Percentiles rank a stretch among this genome's conserved stretches.
Evolutionary conservation across 2,797 vertebrate species (phyloP).

Genomic region (Neoniphon sammara): DNA sequence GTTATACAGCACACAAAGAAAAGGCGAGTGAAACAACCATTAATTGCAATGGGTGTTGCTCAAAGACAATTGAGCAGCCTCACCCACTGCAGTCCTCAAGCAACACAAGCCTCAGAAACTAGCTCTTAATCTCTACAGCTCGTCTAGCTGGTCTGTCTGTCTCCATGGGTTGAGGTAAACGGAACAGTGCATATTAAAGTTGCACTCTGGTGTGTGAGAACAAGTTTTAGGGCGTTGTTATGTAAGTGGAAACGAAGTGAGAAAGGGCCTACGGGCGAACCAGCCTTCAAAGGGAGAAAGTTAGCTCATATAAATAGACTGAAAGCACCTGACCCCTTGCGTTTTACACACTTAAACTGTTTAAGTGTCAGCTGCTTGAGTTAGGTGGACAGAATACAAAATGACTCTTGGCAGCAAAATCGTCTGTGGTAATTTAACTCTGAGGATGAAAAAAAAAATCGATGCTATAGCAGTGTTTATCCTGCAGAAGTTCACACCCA

Average conservation of each 20-base stretch:
- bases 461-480: not conserved
- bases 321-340: slow-evolving; percentile 12
- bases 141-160: slow-evolving; percentile 65
- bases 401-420: not conserved
- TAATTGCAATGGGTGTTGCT: slow-evolving; percentile 69
- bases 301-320: not conserved
- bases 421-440: not conserved
- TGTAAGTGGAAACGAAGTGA: slow-evolving; percentile 45
- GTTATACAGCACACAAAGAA: slow-evolving; percentile 25
- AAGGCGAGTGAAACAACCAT: slow-evolving; percentile 48
- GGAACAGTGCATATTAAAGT: slow-evolving; percentile 42
- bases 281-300: slow-evolving; percentile 26
- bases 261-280: slow-evolving; percentile 36
- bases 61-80: slow-evolving; percentile 57
- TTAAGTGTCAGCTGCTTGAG: not conserved
- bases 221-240: slow-evolving; percentile 54
- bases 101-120: slow-evolving; percentile 47
- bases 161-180: slow-evolving; percentile 55
- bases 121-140: slow-evolving; percentile 68
- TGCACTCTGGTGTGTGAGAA: slow-evolving; percentile 37
- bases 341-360: not conserved
- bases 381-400: slow-evolving; percentile 1
- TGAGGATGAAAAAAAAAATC: not conserved
- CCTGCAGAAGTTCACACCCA: not conserved
- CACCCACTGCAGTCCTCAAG: slow-evolving; percentile 51